These are phyloP conservation scores for Ceraclea dissimilis DNA, from an alignment of 2,888 invertebrate genomes.

Conservation along the genomic window DNA sequence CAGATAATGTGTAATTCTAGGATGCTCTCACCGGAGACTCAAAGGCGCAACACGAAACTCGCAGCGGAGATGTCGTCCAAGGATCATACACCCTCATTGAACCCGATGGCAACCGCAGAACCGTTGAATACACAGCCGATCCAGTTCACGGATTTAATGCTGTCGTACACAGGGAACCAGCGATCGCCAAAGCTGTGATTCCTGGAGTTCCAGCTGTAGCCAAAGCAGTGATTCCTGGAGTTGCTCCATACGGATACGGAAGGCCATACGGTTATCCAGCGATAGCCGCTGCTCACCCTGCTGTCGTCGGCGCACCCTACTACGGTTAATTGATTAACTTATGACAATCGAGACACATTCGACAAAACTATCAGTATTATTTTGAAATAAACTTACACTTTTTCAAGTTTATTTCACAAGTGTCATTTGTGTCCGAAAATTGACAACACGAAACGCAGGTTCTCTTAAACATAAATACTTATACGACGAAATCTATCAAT, in stretches of 20 bases:
- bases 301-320: conserved; percentile 25
- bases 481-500: too few relatives aligned
- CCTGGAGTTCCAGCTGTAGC: conserved; percentile 28
- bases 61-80: conserved; percentile 34
- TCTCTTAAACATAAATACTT: too few relatives aligned
- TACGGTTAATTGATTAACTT: conserved; percentile 16
- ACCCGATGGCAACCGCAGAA: conserved; percentile 34
- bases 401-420: neutral
- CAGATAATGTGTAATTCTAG: too few relatives aligned
- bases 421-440: neutral
- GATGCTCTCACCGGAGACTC: conserved; percentile 35
- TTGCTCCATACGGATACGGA: conserved; percentile 22
- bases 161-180: conserved; percentile 33
- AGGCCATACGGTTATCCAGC: conserved; percentile 24
- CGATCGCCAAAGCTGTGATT: conserved; percentile 27
- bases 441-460: too few relatives aligned
- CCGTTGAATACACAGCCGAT: conserved; percentile 34
- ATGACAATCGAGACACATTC: neutral
- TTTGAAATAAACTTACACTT: neutral
- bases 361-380: neutral
- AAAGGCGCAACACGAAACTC: conserved; percentile 33
- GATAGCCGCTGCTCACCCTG: conserved; percentile 21
- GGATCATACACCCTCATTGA: conserved; percentile 34
- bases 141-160: conserved; percentile 32
- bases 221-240: conserved; percentile 30